Evolutionary conservation across 2,113 vertebrate genomes (phyloP).

Genomic region (Oryzias javanicus): DNA sequence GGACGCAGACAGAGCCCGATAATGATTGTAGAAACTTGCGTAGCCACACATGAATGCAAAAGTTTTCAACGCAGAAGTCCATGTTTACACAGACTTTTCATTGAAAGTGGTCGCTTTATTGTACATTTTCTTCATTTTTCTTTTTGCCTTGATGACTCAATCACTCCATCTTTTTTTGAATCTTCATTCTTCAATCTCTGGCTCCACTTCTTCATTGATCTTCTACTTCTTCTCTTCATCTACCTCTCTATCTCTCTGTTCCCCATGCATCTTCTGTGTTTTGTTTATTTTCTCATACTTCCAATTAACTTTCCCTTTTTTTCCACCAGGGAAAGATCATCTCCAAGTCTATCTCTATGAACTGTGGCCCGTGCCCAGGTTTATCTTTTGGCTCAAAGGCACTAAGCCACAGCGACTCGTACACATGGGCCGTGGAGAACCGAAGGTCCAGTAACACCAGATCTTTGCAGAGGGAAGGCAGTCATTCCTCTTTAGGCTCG

Average conservation of each 20-base stretch:
- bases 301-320: slow-evolving; percentile 5
- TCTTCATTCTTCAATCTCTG: slow-evolving; percentile 41
- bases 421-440: slow-evolving; percentile 83
- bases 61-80: no score
- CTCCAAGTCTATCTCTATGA: slow-evolving; percentile 68
- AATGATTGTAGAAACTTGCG: no score
- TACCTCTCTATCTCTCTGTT: slow-evolving; percentile 14
- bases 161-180: slow-evolving; percentile 36
- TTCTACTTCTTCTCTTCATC: slow-evolving; percentile 27
- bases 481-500: slow-evolving; percentile 63
- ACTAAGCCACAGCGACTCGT: slow-evolving; percentile 81
- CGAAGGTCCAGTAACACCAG: slow-evolving; percentile 66
- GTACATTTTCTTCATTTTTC: slow-evolving; percentile 19
- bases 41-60: no score
- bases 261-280: slow-evolving; percentile 11
- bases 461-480: slow-evolving; percentile 55
- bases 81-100: no score
- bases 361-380: slow-evolving; percentile 47
- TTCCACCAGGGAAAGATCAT: slow-evolving; percentile 49
- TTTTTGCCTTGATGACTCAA: slow-evolving; percentile 25
- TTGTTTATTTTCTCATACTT: neutral
- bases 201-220: slow-evolving; percentile 29
- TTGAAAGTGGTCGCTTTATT: no score
- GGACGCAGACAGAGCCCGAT: no score
- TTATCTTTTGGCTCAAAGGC: slow-evolving; percentile 24